phyloP scores from a whole-genome alignment of 2,888 invertebrate genomes.

The Subacronicta megacephala region DNA sequence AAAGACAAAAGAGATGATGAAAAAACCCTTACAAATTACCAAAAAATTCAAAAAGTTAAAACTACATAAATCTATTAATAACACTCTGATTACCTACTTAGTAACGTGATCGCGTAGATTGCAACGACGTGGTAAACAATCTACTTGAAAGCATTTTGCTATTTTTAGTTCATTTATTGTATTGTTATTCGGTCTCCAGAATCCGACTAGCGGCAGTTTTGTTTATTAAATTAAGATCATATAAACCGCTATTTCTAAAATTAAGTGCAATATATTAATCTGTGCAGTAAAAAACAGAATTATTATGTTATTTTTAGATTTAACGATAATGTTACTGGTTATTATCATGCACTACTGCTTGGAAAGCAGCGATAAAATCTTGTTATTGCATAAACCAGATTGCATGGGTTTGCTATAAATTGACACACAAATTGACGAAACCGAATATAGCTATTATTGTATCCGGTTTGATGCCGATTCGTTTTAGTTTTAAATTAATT shows the following conservation, averaged over 20 bases:
- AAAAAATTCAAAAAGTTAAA: not conserved
- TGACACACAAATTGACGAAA: constrained; percentile 67
- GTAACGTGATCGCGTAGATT: constrained; percentile 9
- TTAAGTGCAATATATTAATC: constrained; percentile 4
- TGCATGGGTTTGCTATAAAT: constrained; percentile 62
- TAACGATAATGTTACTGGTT: not conserved
- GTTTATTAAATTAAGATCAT: constrained; percentile 1
- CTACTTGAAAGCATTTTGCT: constrained; percentile 22
- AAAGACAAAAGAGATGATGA: too few relatives aligned
- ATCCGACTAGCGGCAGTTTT: not conserved
- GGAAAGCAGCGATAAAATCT: constrained; percentile 34
- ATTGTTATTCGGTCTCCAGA: constrained; percentile 22
- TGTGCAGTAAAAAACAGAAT: constrained; percentile 4
- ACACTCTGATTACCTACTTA: constrained; percentile 6
- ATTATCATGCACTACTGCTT: constrained; percentile 24
- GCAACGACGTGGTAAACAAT: constrained; percentile 30
- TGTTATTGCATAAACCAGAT: constrained; percentile 61
- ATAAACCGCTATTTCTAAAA: not conserved
- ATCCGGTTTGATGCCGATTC: constrained; percentile 67
- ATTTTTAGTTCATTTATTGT: constrained; percentile 32
- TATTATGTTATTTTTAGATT: constrained; percentile 12
- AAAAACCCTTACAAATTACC: too few relatives aligned
- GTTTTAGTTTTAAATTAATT: constrained; percentile 29
- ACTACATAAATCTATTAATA: too few relatives aligned
- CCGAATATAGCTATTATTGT: constrained; percentile 60